Conservation (phyloP, 2,888 invertebrate genomes). For the Scaptomyza caliginosa region DNA sequence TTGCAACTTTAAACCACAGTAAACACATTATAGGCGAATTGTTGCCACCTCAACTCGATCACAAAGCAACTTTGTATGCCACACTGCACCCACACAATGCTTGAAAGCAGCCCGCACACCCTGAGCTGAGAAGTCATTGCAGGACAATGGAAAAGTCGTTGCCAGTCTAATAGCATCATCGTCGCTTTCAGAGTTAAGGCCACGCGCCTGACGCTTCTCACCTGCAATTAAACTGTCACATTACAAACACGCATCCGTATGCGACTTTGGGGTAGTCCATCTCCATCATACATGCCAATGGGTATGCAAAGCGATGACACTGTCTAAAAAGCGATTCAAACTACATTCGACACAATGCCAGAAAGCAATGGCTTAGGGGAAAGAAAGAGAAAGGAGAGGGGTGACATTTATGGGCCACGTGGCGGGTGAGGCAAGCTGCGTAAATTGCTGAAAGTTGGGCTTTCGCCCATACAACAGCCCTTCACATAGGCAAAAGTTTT, state of each 20-base stretch:
- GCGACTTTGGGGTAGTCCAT: constrained; percentile 19
- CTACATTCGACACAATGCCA: constrained; percentile 30
- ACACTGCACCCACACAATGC: constrained; percentile 40
- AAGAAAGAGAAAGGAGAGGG: background rate
- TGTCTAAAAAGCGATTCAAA: constrained; percentile 71
- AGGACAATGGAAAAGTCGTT: constrained; percentile 74
- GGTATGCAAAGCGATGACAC: constrained; percentile 69
- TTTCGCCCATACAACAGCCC: constrained; percentile 28
- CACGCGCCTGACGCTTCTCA: constrained; percentile 75
- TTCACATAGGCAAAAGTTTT: constrained; percentile 68
- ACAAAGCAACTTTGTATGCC: constrained; percentile 43
- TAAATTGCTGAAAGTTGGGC: constrained; percentile 49
- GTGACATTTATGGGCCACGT: constrained; percentile 54
- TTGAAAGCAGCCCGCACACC: constrained; percentile 16
- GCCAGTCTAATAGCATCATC: constrained; percentile 74
- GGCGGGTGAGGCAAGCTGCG: constrained; percentile 40
- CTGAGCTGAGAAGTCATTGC: constrained; percentile 65
- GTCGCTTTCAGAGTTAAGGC: constrained; percentile 38
- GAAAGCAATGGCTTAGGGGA: background rate
- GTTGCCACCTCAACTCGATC: constrained; percentile 16
- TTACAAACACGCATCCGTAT: constrained; percentile 57
- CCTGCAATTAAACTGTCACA: constrained; percentile 83
- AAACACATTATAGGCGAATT: constrained; percentile 47
- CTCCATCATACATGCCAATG: background rate
- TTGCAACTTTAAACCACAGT: constrained; percentile 5